phyloP scores from a whole-genome alignment of 2,888 invertebrate genomes.

The Microctonus brassicae region DNA sequence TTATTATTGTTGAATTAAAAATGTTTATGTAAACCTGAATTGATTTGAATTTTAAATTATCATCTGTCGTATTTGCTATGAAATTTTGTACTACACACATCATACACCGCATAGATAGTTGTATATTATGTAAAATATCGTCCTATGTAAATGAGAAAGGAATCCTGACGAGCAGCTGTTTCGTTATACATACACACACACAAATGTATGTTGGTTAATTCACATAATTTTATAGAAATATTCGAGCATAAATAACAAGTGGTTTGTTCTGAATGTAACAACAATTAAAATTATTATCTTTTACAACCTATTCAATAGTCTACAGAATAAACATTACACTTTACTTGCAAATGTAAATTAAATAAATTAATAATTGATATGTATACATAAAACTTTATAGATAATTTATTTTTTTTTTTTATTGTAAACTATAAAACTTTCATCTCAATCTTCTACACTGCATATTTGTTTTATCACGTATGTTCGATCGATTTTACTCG shows the following conservation, averaged over 20 bases:
- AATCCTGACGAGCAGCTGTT: background rate
- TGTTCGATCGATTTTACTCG: conserved; percentile 37
- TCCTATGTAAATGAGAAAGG: background rate
- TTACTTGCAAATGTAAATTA: background rate
- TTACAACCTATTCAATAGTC: background rate
- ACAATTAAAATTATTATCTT: background rate
- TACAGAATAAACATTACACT: background rate
- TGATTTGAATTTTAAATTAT: background rate
- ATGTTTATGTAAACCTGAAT: background rate
- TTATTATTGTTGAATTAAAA: background rate
- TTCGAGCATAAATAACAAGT: background rate
- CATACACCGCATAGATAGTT: no score
- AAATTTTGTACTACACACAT: background rate
- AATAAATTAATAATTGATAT: no score
- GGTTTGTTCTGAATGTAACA: background rate
- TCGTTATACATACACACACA: background rate
- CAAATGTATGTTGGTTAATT: background rate
- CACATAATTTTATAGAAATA: background rate
- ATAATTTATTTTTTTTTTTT: no score
- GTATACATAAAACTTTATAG: no score
- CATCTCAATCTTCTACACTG: background rate
- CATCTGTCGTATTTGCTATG: background rate
- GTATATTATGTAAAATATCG: background rate
- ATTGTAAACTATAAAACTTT: background rate
- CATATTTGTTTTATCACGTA: background rate